phyloP scores from a whole-genome alignment of 2,888 invertebrate genomes.

The Drosophila parthenogenetica region DNA sequence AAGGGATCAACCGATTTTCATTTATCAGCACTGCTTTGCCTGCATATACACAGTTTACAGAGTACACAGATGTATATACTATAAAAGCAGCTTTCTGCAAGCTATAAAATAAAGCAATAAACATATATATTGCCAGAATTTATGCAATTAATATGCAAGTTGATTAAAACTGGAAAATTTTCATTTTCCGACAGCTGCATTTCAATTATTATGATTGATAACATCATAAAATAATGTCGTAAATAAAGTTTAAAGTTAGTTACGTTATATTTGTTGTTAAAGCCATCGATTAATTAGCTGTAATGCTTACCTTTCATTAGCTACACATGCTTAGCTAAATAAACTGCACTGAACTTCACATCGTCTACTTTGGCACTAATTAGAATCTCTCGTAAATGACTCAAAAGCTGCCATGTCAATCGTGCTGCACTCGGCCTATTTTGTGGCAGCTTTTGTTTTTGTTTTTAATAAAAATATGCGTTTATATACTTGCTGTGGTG shows the following conservation, averaged over 20 bases:
- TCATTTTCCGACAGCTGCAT: slow-evolving; percentile 1
- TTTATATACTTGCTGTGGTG: slow-evolving; percentile 49
- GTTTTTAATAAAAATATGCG: slow-evolving; percentile 41
- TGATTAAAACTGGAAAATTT: slow-evolving; percentile 44
- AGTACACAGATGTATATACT: slow-evolving; percentile 13
- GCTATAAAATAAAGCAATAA: slow-evolving; percentile 39
- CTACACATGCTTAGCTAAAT: slow-evolving; percentile 10
- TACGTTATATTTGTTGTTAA: neutral
- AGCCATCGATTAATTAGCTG: slow-evolving; percentile 16
- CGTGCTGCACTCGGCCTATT: slow-evolving; percentile 60
- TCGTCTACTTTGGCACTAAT: slow-evolving; percentile 36
- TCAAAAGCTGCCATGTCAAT: slow-evolving; percentile 27
- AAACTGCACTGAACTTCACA: slow-evolving; percentile 17
- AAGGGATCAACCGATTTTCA: slow-evolving; percentile 22
- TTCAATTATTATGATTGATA: slow-evolving; percentile 20
- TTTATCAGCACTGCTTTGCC: slow-evolving; percentile 42
- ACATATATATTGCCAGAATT: slow-evolving; percentile 5
- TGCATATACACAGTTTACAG: neutral
- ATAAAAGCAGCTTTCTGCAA: slow-evolving; percentile 45
- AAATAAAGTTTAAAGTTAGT: neutral
- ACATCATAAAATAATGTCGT: neutral
- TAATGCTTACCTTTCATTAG: slow-evolving; percentile 27
- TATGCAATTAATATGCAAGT: slow-evolving; percentile 40
- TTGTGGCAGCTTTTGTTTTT: slow-evolving; percentile 53
- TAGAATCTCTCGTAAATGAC: slow-evolving; percentile 14